Evolutionary conservation across 2,888 invertebrate genomes (phyloP).

Genomic region (Erebia palarica): DNA sequence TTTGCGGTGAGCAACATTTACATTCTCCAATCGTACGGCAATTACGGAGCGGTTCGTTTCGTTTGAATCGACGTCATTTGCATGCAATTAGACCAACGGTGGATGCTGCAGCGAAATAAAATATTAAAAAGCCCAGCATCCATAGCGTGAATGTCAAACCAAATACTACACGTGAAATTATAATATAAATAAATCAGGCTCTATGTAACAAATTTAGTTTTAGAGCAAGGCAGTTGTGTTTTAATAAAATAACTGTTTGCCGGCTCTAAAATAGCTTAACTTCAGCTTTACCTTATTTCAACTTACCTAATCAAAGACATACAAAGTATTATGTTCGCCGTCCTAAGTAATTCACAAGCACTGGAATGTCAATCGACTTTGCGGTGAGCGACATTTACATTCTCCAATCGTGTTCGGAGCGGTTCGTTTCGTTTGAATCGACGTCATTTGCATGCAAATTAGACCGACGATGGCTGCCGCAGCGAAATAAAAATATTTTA

Average conservation of each 20-base stretch:
- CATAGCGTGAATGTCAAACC: no score
- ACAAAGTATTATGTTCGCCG: no score
- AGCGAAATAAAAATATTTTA: conserved; percentile 31
- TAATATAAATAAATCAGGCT: no score
- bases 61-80: conserved; percentile 36
- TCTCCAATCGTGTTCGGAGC: conserved; percentile 33
- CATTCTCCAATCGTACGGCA: conserved; percentile 35
- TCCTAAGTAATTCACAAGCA: not conserved
- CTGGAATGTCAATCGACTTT: conserved; percentile 29
- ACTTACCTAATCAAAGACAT: no score
- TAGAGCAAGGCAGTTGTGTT: no score
- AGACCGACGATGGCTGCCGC: conserved; percentile 35
- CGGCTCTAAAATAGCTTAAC: no score
- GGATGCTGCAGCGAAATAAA: conserved; percentile 30
- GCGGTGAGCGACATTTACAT: conserved; percentile 31
- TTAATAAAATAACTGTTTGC: no score
- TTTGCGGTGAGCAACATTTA: conserved; percentile 30
- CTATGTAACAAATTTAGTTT: no score
- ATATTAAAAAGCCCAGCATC: conserved; percentile 21
- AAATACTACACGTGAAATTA: no score
- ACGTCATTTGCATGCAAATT: conserved; percentile 39
- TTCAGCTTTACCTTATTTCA: no score
- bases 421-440: conserved; percentile 36
- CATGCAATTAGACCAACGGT: conserved; percentile 39
- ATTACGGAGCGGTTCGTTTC: conserved; percentile 34